These are phyloP conservation scores for Lophotriccus pileatus DNA, from an alignment of 2,797 vertebrate genomes.

Conservation along the genomic window DNA sequence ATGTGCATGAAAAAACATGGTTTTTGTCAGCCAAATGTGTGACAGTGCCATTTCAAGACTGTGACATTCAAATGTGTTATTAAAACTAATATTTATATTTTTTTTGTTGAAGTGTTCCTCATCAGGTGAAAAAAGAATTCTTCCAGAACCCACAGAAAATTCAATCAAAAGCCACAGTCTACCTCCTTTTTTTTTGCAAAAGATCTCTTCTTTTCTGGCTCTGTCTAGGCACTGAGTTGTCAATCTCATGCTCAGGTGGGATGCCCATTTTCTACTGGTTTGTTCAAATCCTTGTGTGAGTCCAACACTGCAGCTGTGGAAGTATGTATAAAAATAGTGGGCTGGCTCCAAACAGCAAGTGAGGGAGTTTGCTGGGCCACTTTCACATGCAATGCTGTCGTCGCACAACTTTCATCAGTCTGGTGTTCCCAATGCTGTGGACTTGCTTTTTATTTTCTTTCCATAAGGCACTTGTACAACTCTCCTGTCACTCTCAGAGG, in stretches of 20 bases:
- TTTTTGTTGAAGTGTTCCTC: constrained; percentile 47
- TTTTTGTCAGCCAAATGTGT: constrained; percentile 57
- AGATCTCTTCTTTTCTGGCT: not conserved
- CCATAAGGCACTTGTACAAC: not conserved
- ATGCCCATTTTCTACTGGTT: constrained; percentile 20
- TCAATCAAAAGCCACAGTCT: constrained; percentile 6
- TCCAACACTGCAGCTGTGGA: constrained; percentile 10
- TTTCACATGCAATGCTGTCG: not conserved
- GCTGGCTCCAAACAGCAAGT: not conserved
- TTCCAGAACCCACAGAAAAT: constrained; percentile 33
- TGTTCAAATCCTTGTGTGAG: not conserved
- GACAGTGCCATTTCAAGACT: constrained; percentile 38
- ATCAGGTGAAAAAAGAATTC: constrained; percentile 59
- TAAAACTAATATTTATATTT: constrained; percentile 61
- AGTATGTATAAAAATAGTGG: not conserved
- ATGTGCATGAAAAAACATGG: constrained; percentile 38
- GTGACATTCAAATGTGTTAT: constrained; percentile 38
- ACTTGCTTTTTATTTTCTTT: constrained; percentile 27
- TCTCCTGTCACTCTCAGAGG: not conserved
- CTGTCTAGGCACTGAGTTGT: constrained; percentile 7
- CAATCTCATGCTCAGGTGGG: not conserved
- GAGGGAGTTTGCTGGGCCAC: not conserved
- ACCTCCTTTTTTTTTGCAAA: not conserved
- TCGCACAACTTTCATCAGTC: not conserved
- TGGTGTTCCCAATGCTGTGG: not conserved